phyloP scores from a whole-genome alignment of 2,113 vertebrate species.

The Ceuthmochares aereus region DNA sequence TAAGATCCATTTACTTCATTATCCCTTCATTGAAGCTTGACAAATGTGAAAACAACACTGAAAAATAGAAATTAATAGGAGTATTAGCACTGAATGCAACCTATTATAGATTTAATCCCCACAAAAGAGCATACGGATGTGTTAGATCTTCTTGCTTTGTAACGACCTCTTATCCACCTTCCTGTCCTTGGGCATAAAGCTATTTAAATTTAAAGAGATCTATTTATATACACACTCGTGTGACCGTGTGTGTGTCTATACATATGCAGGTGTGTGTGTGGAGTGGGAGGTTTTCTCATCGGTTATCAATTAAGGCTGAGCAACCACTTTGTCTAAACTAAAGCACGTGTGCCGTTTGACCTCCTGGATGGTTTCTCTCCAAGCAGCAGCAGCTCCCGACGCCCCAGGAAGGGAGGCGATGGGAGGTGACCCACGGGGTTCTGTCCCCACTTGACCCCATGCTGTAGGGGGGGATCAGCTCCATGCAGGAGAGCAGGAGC shows the following conservation, averaged over 20 bases:
- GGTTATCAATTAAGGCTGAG: background rate
- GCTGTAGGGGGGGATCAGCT: accelerated
- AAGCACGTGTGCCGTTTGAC: background rate
- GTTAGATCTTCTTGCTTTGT: background rate
- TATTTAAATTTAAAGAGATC: slow-evolving; percentile 30
- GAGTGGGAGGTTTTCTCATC: background rate
- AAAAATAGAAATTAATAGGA: slow-evolving; percentile 46
- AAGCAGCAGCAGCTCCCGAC: background rate
- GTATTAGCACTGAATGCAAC: background rate
- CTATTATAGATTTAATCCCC: background rate
- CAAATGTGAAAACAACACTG: slow-evolving; percentile 39
- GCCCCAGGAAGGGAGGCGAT: too few species aligned
- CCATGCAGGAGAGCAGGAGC: background rate
- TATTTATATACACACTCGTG: background rate
- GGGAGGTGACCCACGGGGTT: background rate
- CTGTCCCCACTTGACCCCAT: background rate
- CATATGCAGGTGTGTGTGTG: background rate
- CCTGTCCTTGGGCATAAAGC: slow-evolving; percentile 27
- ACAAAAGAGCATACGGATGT: background rate
- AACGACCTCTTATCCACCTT: background rate
- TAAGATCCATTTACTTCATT: background rate
- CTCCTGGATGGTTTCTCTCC: background rate
- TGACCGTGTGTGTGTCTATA: background rate
- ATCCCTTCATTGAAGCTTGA: background rate
- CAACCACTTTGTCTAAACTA: background rate